These are phyloP conservation scores for Callopanchax toddi DNA, from an alignment of 2,113 vertebrate genomes.

Conservation along the genomic window DNA sequence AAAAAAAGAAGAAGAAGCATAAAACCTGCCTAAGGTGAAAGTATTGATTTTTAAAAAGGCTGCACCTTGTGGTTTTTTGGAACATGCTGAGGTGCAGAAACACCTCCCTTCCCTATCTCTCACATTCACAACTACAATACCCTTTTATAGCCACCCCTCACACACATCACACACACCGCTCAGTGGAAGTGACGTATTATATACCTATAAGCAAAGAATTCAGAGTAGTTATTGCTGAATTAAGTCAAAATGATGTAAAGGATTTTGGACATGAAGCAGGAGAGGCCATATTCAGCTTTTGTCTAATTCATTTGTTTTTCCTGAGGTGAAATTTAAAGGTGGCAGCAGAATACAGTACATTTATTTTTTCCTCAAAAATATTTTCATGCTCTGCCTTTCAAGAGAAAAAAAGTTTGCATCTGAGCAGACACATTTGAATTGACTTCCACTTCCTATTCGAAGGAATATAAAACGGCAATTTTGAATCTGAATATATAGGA, in stretches of 20 bases:
- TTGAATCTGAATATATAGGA: not conserved
- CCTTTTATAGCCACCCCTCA: not conserved
- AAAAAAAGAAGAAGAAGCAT: slow-evolving; percentile 18
- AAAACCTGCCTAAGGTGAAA: slow-evolving; percentile 52
- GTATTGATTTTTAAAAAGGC: slow-evolving; percentile 70
- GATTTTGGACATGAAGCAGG: slow-evolving; percentile 28
- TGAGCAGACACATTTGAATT: too few relatives aligned
- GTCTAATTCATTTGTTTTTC: slow-evolving; percentile 21
- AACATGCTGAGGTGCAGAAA: slow-evolving; percentile 59
- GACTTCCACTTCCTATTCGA: slow-evolving; percentile 21
- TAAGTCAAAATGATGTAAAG: slow-evolving; percentile 10
- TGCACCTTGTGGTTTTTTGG: slow-evolving; percentile 47
- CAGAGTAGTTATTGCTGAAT: slow-evolving; percentile 26
- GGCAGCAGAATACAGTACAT: too few relatives aligned
- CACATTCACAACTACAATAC: slow-evolving; percentile 19
- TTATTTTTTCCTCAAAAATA: too few relatives aligned
- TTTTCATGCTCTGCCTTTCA: too few relatives aligned
- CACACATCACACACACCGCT: not conserved
- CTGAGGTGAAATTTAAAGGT: slow-evolving; percentile 19
- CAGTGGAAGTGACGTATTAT: slow-evolving; percentile 1
- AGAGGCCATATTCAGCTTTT: not conserved
- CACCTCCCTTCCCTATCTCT: slow-evolving; percentile 14
- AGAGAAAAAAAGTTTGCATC: slow-evolving; percentile 10
- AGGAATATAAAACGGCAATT: slow-evolving; percentile 18
- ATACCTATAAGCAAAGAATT: slow-evolving; percentile 6